Conservation (phyloP, 2,113 vertebrate species). For the Ctenodactylus gundi region DNA sequence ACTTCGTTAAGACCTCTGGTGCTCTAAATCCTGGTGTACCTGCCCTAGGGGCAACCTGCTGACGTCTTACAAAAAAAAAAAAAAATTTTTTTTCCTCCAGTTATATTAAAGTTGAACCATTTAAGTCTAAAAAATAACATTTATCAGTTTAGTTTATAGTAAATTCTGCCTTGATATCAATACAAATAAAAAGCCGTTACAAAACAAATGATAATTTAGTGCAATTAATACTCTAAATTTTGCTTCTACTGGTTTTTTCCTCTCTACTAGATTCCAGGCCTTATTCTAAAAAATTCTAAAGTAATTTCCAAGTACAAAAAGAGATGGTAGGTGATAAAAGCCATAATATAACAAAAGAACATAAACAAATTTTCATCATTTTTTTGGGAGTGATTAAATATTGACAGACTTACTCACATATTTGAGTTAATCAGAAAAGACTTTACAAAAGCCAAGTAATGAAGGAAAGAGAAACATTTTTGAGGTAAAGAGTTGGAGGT, state of each 20-base stretch:
- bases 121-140: slow-evolving; percentile 43
- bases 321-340: not conserved
- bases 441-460: not conserved
- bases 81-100: slow-evolving; percentile 41
- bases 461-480: not conserved
- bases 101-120: slow-evolving; percentile 32
- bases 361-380: not conserved
- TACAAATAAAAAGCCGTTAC: slow-evolving; percentile 12
- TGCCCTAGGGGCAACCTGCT: slow-evolving; percentile 95
- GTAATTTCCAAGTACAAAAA: slow-evolving; percentile 33
- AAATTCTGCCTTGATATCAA: slow-evolving; percentile 22
- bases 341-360: not conserved
- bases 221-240: not conserved
- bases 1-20: slow-evolving; percentile 96
- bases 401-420: not conserved
- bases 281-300: slow-evolving; percentile 21
- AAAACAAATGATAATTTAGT: slow-evolving; percentile 30
- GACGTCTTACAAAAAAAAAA: slow-evolving; percentile 83
- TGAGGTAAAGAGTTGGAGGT: not conserved
- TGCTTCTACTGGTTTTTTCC: not conserved
- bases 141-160: slow-evolving; percentile 20
- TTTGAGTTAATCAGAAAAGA: not conserved
- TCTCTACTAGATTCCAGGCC: not conserved
- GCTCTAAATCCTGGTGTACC: slow-evolving; percentile 98
- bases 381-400: not conserved